Evolutionary conservation across 2,113 vertebrate genomes (phyloP), one percentile per base, ranked within the genome.

Genomic region (Eira barbara): DNA sequence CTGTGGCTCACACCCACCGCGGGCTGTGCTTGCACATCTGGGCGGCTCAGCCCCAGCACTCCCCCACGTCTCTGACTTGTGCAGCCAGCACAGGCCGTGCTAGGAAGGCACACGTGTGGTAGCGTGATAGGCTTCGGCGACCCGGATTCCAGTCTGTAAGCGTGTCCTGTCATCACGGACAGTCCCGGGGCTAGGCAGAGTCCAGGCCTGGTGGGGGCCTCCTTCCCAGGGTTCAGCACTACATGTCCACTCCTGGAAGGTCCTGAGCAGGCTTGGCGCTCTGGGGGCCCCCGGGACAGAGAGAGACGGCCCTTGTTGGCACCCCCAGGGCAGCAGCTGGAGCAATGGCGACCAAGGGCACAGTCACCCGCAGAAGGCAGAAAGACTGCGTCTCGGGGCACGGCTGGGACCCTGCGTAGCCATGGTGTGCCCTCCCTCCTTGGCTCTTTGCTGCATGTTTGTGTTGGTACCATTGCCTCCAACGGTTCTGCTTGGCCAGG

Each of bases 161-260:
- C 27, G 1, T 45, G 73, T 42, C 73, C 73, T 76, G 73, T 45
- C 7, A 4, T 76, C 25, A 23, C 1, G 2, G 57, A 13, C 25
- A 27, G 42, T 94, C 36, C 23, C 7, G 6, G 15, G 52, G 76
- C 34, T 25, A 1, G 2, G 63, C 10, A 21, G 42, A 8, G 13
- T 42, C 49, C 52, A 21, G 21, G 6, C 11, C 45, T 49, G 69
- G 59, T 25, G 17, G 47, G 79, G 21, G 21, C 5, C 39, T 25
- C 57, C 73, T 63, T 49, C 73, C 17, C 34, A 3, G 21, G 10
- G 3, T 23, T 39, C 55, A 61, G 20, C 76, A 11, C 4, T 7
- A 7, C 3, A 2, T 6, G 5, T 59, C 10, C 63, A 36, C 29
- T 39, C 13, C 0, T 7, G 36, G 23, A 39, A 3, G 1, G 11